Base-by-base conservation (phyloP, 2,113 vertebrate species). In the Vidua macroura region DNA sequence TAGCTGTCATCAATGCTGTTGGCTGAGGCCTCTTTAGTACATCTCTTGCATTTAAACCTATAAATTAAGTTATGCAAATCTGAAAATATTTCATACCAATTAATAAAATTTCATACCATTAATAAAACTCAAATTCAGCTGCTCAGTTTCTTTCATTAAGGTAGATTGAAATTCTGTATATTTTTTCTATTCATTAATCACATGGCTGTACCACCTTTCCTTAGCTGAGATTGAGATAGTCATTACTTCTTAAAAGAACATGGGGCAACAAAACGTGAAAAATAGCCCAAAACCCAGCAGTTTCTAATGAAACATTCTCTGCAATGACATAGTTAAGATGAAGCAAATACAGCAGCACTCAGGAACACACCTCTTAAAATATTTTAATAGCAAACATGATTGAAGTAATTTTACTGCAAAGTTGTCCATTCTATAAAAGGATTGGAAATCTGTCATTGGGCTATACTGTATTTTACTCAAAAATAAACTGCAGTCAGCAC, bases 401-500 rank as follows among this genome's bases (percentile, higher is more conserved):
- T 90, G 43, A 94, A 90, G 63, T 59, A 0, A 20, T 74, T 80
- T 78, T 73, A 44, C 43, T 70, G 35, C 13, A 77, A 46, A 41
- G 8, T 9, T 82, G 53, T 63, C 55, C 75, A 39, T 70, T 88
- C 78, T 77, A 1, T 69, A 56, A 91, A 24, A 68, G 48, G 67
- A 70, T 3, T 92, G 90, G 90, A 94, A 91, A 88, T 13, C 35
- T 96, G 79, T 67, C 90, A 70, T 37, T 83, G 30, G 35, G 35
- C 77, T 60, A 41, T 48, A 33, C 44, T 41, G 44, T n/a, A 75
- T 52, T 95, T 92, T 78, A 10, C 39, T 93, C 63, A 76, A 90
- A 92, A 95, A 86, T 55, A 94, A 95, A 93, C 33, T 28, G 52
- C n/a, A 74, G 64, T 31, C 68, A 93, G 68, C 83, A 91, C 90